These are phyloP conservation scores for Lontra canadensis DNA, from an alignment of 2,113 vertebrate species.

Conservation along the genomic window DNA sequence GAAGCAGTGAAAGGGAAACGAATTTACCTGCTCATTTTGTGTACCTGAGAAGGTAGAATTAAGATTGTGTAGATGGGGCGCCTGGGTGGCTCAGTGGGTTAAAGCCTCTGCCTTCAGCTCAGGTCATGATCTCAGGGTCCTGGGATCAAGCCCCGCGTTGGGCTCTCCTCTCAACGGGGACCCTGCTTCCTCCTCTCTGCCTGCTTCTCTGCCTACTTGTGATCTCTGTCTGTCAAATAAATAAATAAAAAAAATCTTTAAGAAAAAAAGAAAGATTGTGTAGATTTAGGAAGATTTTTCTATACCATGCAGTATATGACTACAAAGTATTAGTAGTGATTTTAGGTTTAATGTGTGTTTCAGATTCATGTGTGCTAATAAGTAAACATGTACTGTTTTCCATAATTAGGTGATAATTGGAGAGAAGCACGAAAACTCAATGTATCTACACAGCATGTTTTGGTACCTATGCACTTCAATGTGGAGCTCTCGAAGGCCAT, in stretches of 20 bases:
- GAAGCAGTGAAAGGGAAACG: background rate
- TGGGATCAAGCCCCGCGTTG: too few species aligned
- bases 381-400: slow-evolving; percentile 17
- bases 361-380: background rate
- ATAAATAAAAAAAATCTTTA: too few species aligned
- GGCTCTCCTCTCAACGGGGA: too few species aligned
- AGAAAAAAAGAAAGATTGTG: background rate
- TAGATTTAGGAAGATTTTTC: background rate
- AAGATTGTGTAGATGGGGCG: background rate
- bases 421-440: slow-evolving; percentile 91
- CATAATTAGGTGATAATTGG: slow-evolving; percentile 92
- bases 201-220: too few species aligned
- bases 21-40: background rate
- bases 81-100: too few species aligned
- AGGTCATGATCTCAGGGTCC: too few species aligned
- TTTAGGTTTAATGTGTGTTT: slow-evolving; percentile 19
- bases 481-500: slow-evolving; percentile 94
- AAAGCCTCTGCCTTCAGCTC: too few species aligned
- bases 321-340: slow-evolving; percentile 5
- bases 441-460: slow-evolving; percentile 91
- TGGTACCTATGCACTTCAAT: slow-evolving; percentile 94
- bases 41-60: background rate
- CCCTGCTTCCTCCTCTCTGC: too few species aligned
- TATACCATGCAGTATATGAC: background rate
- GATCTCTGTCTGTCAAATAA: too few species aligned